Evolutionary conservation across 2,113 vertebrate genomes (phyloP).

Genomic region (Propithecus coquereli): DNA sequence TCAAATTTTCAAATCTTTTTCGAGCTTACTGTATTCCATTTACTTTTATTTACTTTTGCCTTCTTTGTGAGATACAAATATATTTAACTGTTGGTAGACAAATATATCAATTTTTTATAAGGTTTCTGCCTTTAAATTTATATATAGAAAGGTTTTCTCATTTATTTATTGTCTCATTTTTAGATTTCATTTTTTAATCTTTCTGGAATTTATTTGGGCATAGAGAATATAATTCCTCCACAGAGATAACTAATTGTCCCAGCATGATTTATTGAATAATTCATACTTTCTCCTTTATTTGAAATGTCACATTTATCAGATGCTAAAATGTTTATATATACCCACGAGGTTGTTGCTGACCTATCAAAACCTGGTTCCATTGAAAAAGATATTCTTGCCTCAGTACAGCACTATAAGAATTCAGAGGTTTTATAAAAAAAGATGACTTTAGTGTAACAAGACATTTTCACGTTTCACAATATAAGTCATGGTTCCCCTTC

Average conservation of each 20-base stretch:
- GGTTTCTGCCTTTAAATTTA: background rate
- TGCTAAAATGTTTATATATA: conserved; percentile 2
- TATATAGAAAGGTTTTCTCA: conserved; percentile 8
- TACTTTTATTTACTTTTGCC: conserved; percentile 15
- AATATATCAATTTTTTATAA: background rate
- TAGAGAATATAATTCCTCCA: conserved; percentile 28
- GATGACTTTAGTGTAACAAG: background rate
- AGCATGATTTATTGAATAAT: conserved; percentile 61
- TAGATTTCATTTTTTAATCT: conserved; percentile 52
- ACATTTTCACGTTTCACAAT: background rate
- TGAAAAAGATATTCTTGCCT: conserved; percentile 13
- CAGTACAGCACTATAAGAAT: background rate
- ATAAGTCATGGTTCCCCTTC: background rate
- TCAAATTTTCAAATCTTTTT: conserved; percentile 1
- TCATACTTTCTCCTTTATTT: conserved; percentile 61
- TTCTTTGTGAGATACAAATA: conserved; percentile 16
- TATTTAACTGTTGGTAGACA: conserved; percentile 13
- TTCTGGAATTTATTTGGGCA: conserved; percentile 56
- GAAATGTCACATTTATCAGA: conserved; percentile 54
- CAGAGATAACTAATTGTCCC: conserved; percentile 52
- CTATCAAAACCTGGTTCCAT: background rate
- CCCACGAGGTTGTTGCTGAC: background rate
- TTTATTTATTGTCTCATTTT: conserved; percentile 28
- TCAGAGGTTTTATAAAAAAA: background rate
- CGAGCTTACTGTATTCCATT: background rate